These are phyloP conservation scores for Crotalus helleri DNA, from an alignment of 2,113 vertebrate genomes.

Conservation along the genomic window DNA sequence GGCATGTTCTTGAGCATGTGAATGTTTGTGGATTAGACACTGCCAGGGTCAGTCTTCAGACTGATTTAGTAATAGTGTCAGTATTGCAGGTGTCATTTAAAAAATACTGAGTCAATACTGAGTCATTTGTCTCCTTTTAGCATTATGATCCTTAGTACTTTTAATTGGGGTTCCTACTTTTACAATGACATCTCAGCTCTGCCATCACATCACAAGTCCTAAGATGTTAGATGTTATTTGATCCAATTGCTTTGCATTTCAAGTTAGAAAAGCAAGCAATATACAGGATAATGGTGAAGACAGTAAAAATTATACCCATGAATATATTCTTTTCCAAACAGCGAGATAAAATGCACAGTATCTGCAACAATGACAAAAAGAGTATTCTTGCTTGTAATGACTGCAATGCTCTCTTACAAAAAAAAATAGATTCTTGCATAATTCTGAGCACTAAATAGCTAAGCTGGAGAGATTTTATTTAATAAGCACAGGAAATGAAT, in stretches of 20 bases:
- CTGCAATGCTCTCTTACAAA: constrained; percentile 1
- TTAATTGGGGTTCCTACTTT: neutral
- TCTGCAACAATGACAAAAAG: constrained; percentile 2
- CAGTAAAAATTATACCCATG: neutral
- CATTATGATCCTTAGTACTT: neutral
- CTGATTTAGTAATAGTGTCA: too few species aligned
- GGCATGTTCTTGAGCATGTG: neutral
- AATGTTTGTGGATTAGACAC: neutral
- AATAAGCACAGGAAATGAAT: constrained; percentile 2
- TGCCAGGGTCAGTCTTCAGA: too few species aligned
- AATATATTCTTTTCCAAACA: neutral
- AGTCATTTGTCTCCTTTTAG: neutral
- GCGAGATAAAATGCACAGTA: neutral
- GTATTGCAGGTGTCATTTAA: neutral
- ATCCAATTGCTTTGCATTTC: neutral
- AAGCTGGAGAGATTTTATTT: neutral
- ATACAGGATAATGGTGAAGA: neutral
- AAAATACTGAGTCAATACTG: neutral
- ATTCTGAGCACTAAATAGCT: neutral
- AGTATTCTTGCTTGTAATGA: neutral
- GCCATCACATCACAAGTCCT: neutral
- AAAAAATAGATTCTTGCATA: neutral
- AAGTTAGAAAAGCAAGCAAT: neutral
- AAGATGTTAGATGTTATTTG: neutral
- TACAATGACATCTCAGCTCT: neutral